These are phyloP conservation scores for Anomalospiza imberbis DNA, from an alignment of 2,797 vertebrate species.

Conservation along the genomic window DNA sequence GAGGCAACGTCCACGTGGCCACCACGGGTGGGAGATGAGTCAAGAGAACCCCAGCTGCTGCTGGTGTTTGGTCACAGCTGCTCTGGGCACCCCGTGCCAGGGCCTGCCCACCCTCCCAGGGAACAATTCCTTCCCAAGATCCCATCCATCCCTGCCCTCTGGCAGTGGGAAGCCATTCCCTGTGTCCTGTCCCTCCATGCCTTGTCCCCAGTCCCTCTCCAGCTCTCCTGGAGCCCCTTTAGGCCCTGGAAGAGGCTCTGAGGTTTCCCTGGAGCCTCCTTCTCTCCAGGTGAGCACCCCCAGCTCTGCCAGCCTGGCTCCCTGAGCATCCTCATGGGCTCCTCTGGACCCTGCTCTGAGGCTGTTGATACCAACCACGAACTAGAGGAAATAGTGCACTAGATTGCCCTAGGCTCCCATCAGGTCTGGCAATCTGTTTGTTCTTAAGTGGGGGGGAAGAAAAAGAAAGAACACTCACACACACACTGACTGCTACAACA, in stretches of 20 bases:
- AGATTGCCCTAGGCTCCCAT: background rate
- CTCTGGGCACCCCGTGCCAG: background rate
- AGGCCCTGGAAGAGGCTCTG: background rate
- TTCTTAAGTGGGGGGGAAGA: background rate
- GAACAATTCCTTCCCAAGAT: background rate
- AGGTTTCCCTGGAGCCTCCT: background rate
- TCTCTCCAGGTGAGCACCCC: background rate
- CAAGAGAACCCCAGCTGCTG: rapidly evolving
- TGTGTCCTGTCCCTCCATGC: background rate
- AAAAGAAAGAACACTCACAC: background rate
- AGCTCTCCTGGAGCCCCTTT: background rate
- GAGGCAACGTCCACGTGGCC: rapidly evolving
- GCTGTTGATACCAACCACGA: background rate
- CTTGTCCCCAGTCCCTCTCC: background rate
- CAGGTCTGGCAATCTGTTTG: background rate
- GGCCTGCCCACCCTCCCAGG: background rate
- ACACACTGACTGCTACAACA: background rate
- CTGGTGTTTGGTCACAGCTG: background rate
- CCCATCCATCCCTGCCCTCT: background rate
- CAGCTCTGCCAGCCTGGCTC: background rate
- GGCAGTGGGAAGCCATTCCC: background rate
- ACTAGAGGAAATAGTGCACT: background rate
- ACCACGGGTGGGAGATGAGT: background rate
- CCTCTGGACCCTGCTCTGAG: background rate
- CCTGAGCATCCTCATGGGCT: background rate